Evolutionary conservation across 2,113 vertebrate species (phyloP).

Genomic region (Podarcis cretensis): DNA sequence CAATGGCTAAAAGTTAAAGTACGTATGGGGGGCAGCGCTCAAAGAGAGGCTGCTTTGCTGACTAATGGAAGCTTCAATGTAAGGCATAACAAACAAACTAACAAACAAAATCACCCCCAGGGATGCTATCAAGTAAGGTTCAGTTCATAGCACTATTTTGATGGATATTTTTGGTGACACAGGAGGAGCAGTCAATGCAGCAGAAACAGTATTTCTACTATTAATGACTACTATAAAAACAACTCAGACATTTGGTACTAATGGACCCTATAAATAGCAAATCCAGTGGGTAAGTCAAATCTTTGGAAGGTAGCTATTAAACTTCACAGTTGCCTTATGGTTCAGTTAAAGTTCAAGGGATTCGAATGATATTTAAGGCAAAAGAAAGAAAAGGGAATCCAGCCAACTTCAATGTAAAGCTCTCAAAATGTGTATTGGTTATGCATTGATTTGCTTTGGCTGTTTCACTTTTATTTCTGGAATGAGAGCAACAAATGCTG

Average conservation of each 20-base stretch:
- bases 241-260: slow-evolving; percentile 59
- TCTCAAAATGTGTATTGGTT: slow-evolving; percentile 42
- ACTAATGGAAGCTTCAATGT: slow-evolving; percentile 43
- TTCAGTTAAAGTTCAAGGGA: slow-evolving; percentile 72
- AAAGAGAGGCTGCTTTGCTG: not conserved
- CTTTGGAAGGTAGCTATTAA: slow-evolving; percentile 58
- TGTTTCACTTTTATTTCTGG: not conserved
- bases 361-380: slow-evolving; percentile 48
- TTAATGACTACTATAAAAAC: slow-evolving; percentile 64
- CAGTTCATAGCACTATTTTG: slow-evolving; percentile 52
- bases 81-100: slow-evolving; percentile 24
- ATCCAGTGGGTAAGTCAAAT: slow-evolving; percentile 52
- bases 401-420: slow-evolving; percentile 2
- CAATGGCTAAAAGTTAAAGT: not conserved
- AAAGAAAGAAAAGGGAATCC: slow-evolving; percentile 5
- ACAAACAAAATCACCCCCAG: slow-evolving; percentile 40
- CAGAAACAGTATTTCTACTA: slow-evolving; percentile 51
- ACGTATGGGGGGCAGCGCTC: not conserved
- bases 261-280: slow-evolving; percentile 66
- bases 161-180: slow-evolving; percentile 71
- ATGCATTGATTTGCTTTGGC: not conserved
- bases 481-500: rapidly evolving
- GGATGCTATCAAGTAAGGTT: slow-evolving; percentile 40
- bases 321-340: slow-evolving; percentile 58
- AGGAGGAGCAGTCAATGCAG: slow-evolving; percentile 33